Evolutionary conservation across 2,888 invertebrate species (phyloP), one percentile per base, ranked within the genome.

Genomic region (Lampropteryx suffumata): DNA sequence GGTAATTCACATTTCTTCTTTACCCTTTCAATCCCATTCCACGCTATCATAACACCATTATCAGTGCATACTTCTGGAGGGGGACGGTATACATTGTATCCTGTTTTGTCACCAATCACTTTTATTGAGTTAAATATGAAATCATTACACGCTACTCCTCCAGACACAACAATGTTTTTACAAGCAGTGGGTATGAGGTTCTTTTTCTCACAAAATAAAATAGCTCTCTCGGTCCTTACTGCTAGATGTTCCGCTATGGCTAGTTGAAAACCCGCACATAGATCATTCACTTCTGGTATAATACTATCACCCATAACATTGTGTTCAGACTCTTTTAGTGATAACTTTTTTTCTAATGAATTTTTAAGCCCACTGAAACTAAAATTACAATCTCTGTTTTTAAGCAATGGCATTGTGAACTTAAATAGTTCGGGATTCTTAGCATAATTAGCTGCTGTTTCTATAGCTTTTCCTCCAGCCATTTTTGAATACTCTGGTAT

Each of bases 1-100:
- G 76, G 53, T 49, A 88, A 59, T 42, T 90, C 91, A 55, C 65
- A 66, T 11, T 91, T 76, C 14, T 76, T 79, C 46, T 71, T 82
- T 65, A 93, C 91, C 79, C 93, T 95, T 84, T 99, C 98, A 42
- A 98, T 90, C 6, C 97, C 99, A 91, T 98, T 98, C 98, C 99
- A 99, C 11, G 99, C 99, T 67, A 99, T 97, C 99, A 99, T 99
- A 26, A 98, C 93, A 5, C 99, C 99, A 92, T 99, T 99, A 79
- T 99, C 99, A 0, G 98, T 98, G 77, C 99, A 99, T 7, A 98
- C 91, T 70, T 92, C 91, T 13, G 95, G 93, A 2, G 97, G 95
- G 9, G 99, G 98, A 49, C 95, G 92, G 47, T 93, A 89, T 3
- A 96, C 86, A 69, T 87, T 88, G 67, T 93, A 96, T 0, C 91